phyloP scores from a whole-genome alignment of 2,113 vertebrate species.

The Halichoerus grypus region DNA sequence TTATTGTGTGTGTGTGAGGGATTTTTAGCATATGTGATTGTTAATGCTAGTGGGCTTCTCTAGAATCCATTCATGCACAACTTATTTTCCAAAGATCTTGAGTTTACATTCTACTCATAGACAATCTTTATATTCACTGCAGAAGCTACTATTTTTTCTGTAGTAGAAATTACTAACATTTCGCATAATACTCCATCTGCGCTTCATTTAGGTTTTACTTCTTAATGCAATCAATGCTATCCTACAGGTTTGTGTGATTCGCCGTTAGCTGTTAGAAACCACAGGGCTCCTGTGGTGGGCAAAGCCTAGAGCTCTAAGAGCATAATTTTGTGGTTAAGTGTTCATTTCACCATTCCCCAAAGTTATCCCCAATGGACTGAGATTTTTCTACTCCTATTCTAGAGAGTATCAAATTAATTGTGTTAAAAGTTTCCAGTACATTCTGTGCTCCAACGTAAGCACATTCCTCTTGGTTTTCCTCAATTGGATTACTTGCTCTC shows the following conservation, averaged over 20 bases:
- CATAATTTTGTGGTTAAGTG: background rate
- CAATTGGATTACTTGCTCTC: background rate
- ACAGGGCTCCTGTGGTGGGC: background rate
- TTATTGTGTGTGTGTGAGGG: background rate
- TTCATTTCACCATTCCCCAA: slow-evolving; percentile 5
- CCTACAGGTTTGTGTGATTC: background rate
- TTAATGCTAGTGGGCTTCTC: background rate
- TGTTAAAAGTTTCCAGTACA: background rate
- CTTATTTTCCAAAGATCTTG: background rate
- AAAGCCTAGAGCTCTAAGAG: background rate
- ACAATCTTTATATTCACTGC: slow-evolving; percentile 18
- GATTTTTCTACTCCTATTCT: background rate
- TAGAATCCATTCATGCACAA: background rate
- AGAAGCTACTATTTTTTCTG: background rate
- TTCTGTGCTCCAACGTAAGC: background rate
- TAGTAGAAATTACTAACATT: background rate
- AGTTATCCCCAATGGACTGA: background rate
- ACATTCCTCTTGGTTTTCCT: slow-evolving; percentile 19
- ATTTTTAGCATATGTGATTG: background rate
- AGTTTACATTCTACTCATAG: background rate
- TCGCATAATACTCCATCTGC: background rate
- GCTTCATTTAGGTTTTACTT: slow-evolving; percentile 16
- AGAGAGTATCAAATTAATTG: background rate
- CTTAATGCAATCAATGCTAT: background rate
- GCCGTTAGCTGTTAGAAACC: background rate